These are phyloP conservation scores for Apotomis turbidana DNA, from an alignment of 2,888 invertebrate genomes.

Conservation along the genomic window DNA sequence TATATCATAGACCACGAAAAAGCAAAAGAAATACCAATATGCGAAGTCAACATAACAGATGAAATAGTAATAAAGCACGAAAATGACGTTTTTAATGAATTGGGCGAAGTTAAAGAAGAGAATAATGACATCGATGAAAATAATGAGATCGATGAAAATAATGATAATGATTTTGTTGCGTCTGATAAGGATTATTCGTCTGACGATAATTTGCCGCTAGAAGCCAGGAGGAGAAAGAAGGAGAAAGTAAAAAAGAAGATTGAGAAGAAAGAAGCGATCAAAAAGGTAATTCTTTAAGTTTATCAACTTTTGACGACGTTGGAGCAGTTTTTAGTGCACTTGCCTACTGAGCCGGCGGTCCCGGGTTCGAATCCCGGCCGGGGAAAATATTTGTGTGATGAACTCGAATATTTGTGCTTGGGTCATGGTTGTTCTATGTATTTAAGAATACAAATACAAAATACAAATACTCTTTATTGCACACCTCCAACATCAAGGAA, in stretches of 20 bases:
- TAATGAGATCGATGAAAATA: conserved; percentile 16
- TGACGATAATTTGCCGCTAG: conserved; percentile 63
- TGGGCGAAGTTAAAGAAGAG: conserved; percentile 46
- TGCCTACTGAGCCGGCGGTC: too few species aligned
- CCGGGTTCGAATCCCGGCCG: too few species aligned
- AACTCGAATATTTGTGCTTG: too few species aligned
- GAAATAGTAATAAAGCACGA: conserved; percentile 47
- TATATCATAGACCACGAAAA: conserved; percentile 45
- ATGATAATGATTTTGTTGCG: conserved; percentile 40
- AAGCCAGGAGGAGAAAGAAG: conserved; percentile 49
- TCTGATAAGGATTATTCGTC: conserved; percentile 55
- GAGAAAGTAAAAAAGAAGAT: conserved; percentile 38
- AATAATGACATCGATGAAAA: conserved; percentile 43
- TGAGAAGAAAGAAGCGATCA: conserved; percentile 35
- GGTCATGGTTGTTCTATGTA: too few species aligned
- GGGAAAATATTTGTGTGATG: too few species aligned
- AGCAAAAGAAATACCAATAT: conserved; percentile 17
- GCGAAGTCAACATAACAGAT: conserved; percentile 32
- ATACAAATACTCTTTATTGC: too few species aligned
- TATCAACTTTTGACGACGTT: too few species aligned
- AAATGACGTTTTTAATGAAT: conserved; percentile 25
- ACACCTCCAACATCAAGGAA: too few species aligned
- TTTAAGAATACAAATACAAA: too few species aligned
- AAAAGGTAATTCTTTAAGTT: conserved; percentile 14
- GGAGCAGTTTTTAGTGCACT: too few species aligned